Conservation (phyloP, 2,113 vertebrate genomes). For the Daubentonia madagascariensis region DNA sequence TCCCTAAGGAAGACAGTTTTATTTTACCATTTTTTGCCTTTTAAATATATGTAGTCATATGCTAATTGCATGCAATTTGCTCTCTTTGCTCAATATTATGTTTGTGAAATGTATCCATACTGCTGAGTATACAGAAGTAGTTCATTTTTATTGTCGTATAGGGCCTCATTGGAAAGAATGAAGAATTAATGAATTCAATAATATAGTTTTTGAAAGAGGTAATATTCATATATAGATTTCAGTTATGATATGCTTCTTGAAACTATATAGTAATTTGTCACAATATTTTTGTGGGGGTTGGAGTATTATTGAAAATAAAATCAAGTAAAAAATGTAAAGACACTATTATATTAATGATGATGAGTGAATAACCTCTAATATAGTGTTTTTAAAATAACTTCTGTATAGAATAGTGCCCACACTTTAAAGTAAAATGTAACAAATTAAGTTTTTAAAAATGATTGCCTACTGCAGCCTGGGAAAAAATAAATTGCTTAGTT, state of each 20-base stretch:
- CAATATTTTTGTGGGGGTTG: not conserved
- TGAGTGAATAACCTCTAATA: not conserved
- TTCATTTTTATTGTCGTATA: not conserved
- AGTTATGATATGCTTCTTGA: not conserved
- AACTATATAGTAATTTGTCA: not conserved
- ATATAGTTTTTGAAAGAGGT: not conserved
- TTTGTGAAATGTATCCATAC: not conserved
- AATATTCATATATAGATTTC: not conserved
- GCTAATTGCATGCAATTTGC: not conserved
- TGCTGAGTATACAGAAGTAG: not conserved
- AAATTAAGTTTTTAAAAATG: not conserved
- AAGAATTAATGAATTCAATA: not conserved
- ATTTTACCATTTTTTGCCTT: not conserved
- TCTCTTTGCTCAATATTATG: not conserved
- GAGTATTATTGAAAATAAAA: conserved; percentile 5
- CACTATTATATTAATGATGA: not conserved
- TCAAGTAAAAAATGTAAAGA: not conserved
- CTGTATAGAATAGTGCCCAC: not conserved
- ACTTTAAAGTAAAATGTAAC: conserved; percentile 8
- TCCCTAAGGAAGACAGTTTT: not conserved
- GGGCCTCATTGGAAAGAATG: not conserved
- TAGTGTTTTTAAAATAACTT: conserved; percentile 12
- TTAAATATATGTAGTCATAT: not conserved
- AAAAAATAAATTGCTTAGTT: not conserved
- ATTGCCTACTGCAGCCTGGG: not conserved